Evolutionary conservation across 2,113 vertebrate species (phyloP), one percentile per base, ranked within the genome.

Genomic region (Setophaga coronata): DNA sequence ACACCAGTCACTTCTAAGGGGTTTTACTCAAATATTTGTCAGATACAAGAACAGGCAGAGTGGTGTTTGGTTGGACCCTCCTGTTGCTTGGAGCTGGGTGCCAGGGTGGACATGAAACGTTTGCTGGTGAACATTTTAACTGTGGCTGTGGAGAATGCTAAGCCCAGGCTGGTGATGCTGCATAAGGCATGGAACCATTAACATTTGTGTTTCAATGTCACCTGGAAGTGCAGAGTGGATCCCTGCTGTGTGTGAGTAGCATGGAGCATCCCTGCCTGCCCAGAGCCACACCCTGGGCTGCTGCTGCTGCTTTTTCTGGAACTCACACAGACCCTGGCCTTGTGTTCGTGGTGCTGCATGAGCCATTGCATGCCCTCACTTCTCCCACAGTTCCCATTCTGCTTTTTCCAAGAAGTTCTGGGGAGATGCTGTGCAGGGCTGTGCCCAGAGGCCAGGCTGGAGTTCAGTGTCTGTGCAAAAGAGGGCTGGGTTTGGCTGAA

Each of bases 201-300:
- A 97, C 96, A 65, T 95, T 97, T 94, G 91, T 96, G 91, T 98
- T 95, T 95, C 78, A 9, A 89, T 98, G 95, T 96, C 96, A 91
- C 96, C 79, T 94, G 97, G 95, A 97, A 97, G 97, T 97, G 95
- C 98, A 98, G 98, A 98, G 97, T 97, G 98, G 98, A 98, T 90
- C 97, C 97, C 98, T 98, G 95, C 97, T 98, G 98, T 98, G 96
- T 99, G 98, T 99, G 98, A 99, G 98, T 98, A 98, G 98, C 97
- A 96, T 95, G 97, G 97, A 98, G 96, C 28, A 56, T 19, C 28
- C 79, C 53, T 84, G 70, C 79, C 87, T 94, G 51, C 45, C 72
- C 15, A 11, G 58, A 25, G 17, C 18, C 16, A 36, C 7, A 15
- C 81, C 47, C 82, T 17, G 84, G 77, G 89, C 66, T 82, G 74